A percentile compares a stretch with the other conserved stretches of the same genome.
Evolutionary conservation across 2,113 vertebrate species (phyloP).

Genomic region (Rhizomys pruinosus): DNA sequence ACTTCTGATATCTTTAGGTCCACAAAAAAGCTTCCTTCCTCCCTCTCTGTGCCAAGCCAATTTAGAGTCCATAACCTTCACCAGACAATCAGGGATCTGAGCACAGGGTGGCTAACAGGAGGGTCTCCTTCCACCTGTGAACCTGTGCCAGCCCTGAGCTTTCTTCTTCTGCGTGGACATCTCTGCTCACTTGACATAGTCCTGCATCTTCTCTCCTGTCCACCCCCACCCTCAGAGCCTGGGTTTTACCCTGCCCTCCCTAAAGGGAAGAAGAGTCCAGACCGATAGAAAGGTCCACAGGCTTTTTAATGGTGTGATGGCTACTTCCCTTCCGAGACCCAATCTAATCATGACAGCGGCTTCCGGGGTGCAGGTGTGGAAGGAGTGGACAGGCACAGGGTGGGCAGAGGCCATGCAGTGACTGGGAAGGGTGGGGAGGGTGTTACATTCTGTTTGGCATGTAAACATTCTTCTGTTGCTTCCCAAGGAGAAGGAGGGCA

Average conservation of each 20-base stretch:
- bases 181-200: background rate
- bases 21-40: background rate
- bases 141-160: background rate
- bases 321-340: conserved; percentile 87
- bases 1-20: background rate
- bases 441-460: conserved; percentile 89
- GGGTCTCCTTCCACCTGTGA: background rate
- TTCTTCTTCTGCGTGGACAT: background rate
- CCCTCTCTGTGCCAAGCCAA: background rate
- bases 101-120: background rate
- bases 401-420: conserved; percentile 81
- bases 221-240: background rate
- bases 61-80: background rate
- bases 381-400: conserved; percentile 28
- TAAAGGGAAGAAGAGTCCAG: conserved; percentile 79
- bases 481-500: conserved; percentile 61
- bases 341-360: conserved; percentile 84
- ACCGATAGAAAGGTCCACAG: conserved; percentile 86
- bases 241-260: conserved; percentile 21
- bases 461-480: conserved; percentile 90
- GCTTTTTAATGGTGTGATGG: conserved; percentile 89
- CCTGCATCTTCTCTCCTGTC: background rate
- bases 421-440: conserved; percentile 46
- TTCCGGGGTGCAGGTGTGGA: conserved; percentile 68
- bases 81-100: background rate